Conservation (phyloP, 2,113 vertebrate species). For the Daboia siamensis region DNA sequence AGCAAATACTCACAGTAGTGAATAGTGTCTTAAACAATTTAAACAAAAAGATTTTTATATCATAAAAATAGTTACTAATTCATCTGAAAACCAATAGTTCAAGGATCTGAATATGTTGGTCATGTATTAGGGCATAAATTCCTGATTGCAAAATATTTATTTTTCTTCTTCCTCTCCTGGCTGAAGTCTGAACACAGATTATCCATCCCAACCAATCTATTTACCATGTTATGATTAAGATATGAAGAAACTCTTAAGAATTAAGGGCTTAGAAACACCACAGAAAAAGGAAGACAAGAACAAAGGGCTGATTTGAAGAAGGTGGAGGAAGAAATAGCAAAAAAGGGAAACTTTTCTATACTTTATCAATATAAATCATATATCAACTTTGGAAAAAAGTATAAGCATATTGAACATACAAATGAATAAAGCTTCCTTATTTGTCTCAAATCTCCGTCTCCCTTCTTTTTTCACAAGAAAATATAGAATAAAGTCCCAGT, state of each 20-base stretch:
- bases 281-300: background rate
- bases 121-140: background rate
- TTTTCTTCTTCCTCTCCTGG: conserved; percentile 13
- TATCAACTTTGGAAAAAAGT: background rate
- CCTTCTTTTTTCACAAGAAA: background rate
- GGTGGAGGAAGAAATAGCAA: background rate
- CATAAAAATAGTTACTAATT: conserved; percentile 9
- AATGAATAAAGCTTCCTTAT: background rate
- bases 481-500: background rate
- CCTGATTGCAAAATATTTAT: background rate
- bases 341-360: background rate
- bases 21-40: conserved; percentile 21
- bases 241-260: background rate
- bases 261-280: background rate
- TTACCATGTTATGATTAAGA: background rate
- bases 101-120: background rate
- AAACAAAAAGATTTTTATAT: conserved; percentile 32
- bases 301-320: background rate
- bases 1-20: background rate
- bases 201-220: background rate
- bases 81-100: background rate
- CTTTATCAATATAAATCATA: background rate
- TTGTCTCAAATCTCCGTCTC: background rate
- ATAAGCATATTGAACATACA: background rate
- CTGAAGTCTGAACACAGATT: background rate